Evolutionary conservation across 2,797 vertebrate species (phyloP).

Genomic region (Heliangelus exortis): DNA sequence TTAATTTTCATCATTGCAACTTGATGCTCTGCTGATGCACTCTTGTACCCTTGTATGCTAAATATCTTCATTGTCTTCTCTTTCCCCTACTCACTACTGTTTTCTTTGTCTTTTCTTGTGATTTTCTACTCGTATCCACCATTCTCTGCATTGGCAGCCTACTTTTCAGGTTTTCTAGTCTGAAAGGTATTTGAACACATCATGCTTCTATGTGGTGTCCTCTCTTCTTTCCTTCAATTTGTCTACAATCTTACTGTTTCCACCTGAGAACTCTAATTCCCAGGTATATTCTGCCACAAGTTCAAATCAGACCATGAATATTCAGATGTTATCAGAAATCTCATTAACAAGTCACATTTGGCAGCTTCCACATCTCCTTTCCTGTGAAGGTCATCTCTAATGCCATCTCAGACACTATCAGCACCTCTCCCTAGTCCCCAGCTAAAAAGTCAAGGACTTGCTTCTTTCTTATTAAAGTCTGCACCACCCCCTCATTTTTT

Average conservation of each 20-base stretch:
- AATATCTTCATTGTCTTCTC: neutral
- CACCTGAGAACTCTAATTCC: neutral
- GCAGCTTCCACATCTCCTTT: neutral
- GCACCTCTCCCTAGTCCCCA: neutral
- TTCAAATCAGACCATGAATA: neutral
- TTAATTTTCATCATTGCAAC: neutral
- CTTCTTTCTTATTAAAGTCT: neutral
- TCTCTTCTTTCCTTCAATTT: neutral
- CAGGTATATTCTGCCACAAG: neutral
- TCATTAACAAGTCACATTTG: neutral
- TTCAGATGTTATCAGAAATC: neutral
- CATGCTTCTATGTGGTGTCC: neutral
- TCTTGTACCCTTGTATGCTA: no score
- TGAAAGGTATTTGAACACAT: neutral
- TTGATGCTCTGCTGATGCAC: neutral
- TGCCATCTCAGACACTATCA: neutral
- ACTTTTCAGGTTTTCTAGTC: neutral
- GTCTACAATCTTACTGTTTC: neutral
- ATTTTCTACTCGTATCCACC: neutral
- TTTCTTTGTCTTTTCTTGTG: neutral
- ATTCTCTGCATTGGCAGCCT: neutral
- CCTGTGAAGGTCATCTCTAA: neutral
- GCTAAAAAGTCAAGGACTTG: neutral
- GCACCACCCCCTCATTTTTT: neutral
- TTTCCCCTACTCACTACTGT: neutral